These are phyloP conservation scores for Copidosoma floridanum DNA, from an alignment of 1,140 invertebrate genomes.

Conservation along the genomic window DNA sequence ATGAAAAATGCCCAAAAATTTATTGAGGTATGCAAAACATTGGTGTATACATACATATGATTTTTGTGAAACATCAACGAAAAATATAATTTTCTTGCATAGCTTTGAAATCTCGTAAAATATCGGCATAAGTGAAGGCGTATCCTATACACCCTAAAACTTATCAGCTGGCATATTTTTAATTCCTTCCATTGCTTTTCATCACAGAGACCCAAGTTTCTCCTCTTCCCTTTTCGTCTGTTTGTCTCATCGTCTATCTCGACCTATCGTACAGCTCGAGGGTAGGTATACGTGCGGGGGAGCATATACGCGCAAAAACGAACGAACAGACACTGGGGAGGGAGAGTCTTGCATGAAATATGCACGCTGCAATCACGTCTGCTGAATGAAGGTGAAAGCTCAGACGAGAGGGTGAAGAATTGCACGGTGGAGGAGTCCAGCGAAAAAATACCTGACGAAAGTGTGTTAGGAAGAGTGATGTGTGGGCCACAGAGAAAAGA, in stretches of 20 bases:
- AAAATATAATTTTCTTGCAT: too few species aligned
- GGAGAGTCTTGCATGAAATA: constrained; percentile 23
- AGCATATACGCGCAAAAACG: background rate
- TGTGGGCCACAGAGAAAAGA: background rate
- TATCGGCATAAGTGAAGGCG: too few species aligned
- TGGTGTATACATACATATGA: too few species aligned
- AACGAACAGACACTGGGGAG: background rate
- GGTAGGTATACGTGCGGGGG: background rate
- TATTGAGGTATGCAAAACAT: too few species aligned
- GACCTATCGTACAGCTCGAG: background rate
- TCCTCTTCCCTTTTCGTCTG: background rate
- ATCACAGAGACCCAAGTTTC: too few species aligned
- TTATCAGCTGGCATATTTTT: too few species aligned
- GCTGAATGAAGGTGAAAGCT: constrained; percentile 22
- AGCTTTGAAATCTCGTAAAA: too few species aligned
- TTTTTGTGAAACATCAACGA: too few species aligned
- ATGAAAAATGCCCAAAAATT: too few species aligned
- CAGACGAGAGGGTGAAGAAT: too few species aligned
- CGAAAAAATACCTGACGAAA: constrained; percentile 20
- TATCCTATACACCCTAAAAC: too few species aligned
- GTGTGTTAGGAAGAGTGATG: constrained; percentile 3
- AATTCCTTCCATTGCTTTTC: too few species aligned
- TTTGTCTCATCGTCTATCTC: background rate
- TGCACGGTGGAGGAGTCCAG: background rate
- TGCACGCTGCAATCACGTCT: constrained; percentile 33